phyloP scores from a whole-genome alignment of 2,888 invertebrate species.

The Athrips mouffetella region DNA sequence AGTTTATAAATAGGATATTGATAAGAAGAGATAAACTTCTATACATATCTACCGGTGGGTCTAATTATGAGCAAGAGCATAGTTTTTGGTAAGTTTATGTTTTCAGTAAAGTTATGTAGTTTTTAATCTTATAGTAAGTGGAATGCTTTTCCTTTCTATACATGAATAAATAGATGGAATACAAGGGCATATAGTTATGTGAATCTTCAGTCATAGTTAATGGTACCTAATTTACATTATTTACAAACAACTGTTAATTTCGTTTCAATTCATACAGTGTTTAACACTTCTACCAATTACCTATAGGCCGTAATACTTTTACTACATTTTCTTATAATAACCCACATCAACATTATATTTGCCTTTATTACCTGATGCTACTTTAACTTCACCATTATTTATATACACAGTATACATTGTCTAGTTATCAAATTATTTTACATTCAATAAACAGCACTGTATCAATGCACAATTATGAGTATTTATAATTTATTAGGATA shows the following conservation, averaged over 20 bases:
- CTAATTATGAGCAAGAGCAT: background rate
- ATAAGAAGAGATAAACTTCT: conserved; percentile 1
- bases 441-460: conserved; percentile 7
- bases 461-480: conserved; percentile 32
- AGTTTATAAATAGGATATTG: background rate
- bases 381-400: background rate
- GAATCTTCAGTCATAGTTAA: conserved; percentile 14
- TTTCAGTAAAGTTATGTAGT: background rate
- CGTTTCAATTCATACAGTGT: conserved; percentile 2
- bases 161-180: conserved; percentile 14
- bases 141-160: conserved; percentile 18
- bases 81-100: no score
- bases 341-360: no score
- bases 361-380: no score
- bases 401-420: conserved; percentile 6
- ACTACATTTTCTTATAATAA: background rate
- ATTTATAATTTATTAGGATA: conserved; percentile 31
- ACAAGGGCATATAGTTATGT: conserved; percentile 5
- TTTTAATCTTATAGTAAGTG: conserved; percentile 4
- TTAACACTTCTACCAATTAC: conserved; percentile 12
- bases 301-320: conserved; percentile 8
- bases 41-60: conserved; percentile 8
- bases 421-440: background rate
- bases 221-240: conserved; percentile 7
- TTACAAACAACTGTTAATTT: conserved; percentile 7